Evolutionary conservation across 2,888 invertebrate species (phyloP).

Genomic region (Orchesella flavescens): DNA sequence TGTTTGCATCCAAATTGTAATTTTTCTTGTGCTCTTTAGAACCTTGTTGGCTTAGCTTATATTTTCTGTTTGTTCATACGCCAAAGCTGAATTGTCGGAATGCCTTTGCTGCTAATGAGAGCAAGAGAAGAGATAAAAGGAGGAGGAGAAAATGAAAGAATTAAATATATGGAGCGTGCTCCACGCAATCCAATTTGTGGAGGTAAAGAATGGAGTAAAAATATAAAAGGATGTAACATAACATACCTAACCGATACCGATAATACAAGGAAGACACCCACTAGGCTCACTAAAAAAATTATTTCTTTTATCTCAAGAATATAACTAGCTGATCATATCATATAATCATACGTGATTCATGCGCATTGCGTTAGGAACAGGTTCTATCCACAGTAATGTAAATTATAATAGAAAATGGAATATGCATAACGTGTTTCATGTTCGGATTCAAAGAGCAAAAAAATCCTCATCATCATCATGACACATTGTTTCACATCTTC

Average conservation of each 20-base stretch:
- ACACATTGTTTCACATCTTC: not conserved
- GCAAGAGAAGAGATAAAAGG: conserved; percentile 29
- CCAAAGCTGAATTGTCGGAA: conserved; percentile 33
- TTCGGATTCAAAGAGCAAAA: too few relatives aligned
- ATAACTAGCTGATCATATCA: not conserved
- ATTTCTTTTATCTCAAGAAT: not conserved
- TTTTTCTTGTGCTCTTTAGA: conserved; percentile 24
- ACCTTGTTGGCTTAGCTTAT: not conserved
- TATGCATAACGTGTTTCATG: too few relatives aligned
- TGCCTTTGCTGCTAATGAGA: conserved; percentile 71
- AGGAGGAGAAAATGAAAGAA: conserved; percentile 11
- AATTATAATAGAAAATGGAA: too few relatives aligned
- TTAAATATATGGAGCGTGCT: too few relatives aligned
- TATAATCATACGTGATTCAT: not conserved
- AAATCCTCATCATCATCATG: too few relatives aligned
- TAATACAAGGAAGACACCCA: conserved; percentile 52
- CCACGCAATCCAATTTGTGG: not conserved
- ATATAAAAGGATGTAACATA: conserved; percentile 2
- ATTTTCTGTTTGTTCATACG: not conserved
- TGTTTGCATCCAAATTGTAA: conserved; percentile 9
- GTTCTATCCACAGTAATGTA: too few relatives aligned
- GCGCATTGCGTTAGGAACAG: not conserved
- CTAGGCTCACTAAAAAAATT: conserved; percentile 6
- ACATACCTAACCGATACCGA: conserved; percentile 18
- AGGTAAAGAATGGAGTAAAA: conserved; percentile 35